These are phyloP conservation scores for Pollachius pollachius DNA, from an alignment of 2,113 vertebrate species.

Conservation along the genomic window DNA sequence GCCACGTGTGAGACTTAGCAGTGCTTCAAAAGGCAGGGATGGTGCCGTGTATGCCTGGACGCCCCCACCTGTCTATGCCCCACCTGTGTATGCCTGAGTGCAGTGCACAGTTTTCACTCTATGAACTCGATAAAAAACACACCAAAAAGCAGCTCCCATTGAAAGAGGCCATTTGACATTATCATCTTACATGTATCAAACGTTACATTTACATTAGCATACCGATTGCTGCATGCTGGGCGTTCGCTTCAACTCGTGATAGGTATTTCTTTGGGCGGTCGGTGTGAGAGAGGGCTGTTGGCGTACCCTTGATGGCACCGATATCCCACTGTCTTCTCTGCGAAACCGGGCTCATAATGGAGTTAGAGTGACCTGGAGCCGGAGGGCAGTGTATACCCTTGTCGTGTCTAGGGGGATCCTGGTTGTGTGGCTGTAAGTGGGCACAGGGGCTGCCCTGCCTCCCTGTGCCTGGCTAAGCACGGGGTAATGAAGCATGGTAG, in stretches of 20 bases:
- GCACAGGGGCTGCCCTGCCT: slow-evolving; percentile 60
- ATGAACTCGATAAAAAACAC: background rate
- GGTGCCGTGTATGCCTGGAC: slow-evolving; percentile 6
- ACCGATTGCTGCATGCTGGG: too few species aligned
- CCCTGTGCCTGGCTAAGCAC: slow-evolving; percentile 72
- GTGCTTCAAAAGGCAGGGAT: slow-evolving; percentile 26
- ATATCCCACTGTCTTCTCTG: slow-evolving; percentile 17
- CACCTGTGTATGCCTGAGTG: slow-evolving; percentile 12
- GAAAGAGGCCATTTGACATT: too few species aligned
- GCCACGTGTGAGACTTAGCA: slow-evolving; percentile 51
- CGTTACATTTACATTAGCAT: too few species aligned
- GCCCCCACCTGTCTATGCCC: background rate
- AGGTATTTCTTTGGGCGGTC: too few species aligned
- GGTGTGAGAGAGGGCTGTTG: too few species aligned
- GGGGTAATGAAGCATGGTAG: slow-evolving; percentile 74
- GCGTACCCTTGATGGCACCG: too few species aligned
- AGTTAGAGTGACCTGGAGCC: slow-evolving; percentile 58
- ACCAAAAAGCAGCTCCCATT: too few species aligned
- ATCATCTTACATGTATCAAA: too few species aligned
- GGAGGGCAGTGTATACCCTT: slow-evolving; percentile 47
- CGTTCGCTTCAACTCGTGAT: too few species aligned
- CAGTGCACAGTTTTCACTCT: slow-evolving; percentile 8
- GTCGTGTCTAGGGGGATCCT: slow-evolving; percentile 41
- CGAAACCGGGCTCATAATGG: slow-evolving; percentile 31
- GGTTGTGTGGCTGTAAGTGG: slow-evolving; percentile 41